Evolutionary conservation across 2,797 vertebrate species (phyloP).

Genomic region (Glyptemys insculpta): DNA sequence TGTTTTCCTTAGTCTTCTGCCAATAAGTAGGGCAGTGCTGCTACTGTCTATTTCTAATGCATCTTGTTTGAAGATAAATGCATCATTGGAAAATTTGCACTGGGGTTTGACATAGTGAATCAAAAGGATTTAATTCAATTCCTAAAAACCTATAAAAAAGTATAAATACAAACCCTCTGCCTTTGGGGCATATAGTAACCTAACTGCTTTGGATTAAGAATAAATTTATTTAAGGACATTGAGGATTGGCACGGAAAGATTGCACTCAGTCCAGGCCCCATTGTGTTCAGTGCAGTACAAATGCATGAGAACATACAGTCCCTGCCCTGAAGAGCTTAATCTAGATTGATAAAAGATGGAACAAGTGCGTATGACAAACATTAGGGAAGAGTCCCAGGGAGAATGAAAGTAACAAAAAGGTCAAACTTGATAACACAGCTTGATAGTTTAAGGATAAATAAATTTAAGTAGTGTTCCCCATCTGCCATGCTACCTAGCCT

Average conservation of each 20-base stretch:
- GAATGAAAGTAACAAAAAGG: background rate
- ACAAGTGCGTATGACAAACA: background rate
- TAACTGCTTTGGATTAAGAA: background rate
- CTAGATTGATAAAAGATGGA: background rate
- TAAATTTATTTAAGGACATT: background rate
- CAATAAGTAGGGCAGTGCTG: background rate
- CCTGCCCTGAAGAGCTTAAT: background rate
- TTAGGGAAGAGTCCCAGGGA: background rate
- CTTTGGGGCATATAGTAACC: background rate
- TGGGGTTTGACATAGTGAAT: background rate
- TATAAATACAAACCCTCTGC: background rate
- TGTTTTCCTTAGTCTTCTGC: background rate
- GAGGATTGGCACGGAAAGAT: background rate
- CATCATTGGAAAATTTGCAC: background rate
- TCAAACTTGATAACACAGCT: background rate
- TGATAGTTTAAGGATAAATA: background rate
- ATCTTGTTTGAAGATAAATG: background rate
- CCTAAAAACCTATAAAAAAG: background rate
- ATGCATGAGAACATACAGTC: background rate
- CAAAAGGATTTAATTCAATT: background rate
- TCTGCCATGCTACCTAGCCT: background rate
- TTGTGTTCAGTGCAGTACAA: background rate
- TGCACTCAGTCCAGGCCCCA: background rate
- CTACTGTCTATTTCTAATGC: background rate
- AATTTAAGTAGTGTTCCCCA: background rate